Evolutionary conservation across 2,888 invertebrate species (phyloP), one percentile per base, ranked within the genome.

Genomic region (Spilosoma lubricipeda): DNA sequence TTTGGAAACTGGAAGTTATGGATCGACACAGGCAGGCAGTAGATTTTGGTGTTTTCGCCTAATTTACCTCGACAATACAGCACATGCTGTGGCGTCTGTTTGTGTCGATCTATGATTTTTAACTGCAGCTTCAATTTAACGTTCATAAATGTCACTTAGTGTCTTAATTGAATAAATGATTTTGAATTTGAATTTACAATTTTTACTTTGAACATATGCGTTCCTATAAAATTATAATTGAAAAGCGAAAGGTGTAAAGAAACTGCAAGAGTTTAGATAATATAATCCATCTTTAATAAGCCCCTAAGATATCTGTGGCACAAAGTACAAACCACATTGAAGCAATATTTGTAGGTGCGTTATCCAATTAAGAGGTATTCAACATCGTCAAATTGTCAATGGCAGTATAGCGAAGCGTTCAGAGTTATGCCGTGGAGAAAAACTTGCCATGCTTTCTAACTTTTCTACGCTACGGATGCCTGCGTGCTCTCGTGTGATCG

Each of bases 381-480:
- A 77, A 45, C 64, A 76, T 75, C 83, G 80, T 85, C 78, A 78
- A 85, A 86, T 86, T 86, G 82, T 82, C 82, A 85, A 81, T 79
- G 80, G 81, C 83, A 82, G 80, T 79, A 78, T 77, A 79, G 84
- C 83, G 75, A 66, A 45, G 86, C 82, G 86, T 86, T 86, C 89
- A 90, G 87, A 75, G 75, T 79, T 87, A 93, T 92, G 87, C 75
- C 81, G 83, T 79, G 82, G 88, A 93, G 93, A 93, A 94, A 93
- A 87, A 71, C 70, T 83, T 77, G 81, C 85, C 77, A 77, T 85
- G 90, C 93, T 94, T 94, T 94, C 94, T 92, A 93, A 77, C 89
- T 91, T 94, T 94, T 94, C 93, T 93, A 88, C 87, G 87, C 83
- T 91, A 90, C 92, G 94, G 93, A 92, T 93, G 94, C 92, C 84